These are phyloP conservation scores for Agrotis ipsilon DNA, from an alignment of 2,888 invertebrate genomes.

Conservation along the genomic window DNA sequence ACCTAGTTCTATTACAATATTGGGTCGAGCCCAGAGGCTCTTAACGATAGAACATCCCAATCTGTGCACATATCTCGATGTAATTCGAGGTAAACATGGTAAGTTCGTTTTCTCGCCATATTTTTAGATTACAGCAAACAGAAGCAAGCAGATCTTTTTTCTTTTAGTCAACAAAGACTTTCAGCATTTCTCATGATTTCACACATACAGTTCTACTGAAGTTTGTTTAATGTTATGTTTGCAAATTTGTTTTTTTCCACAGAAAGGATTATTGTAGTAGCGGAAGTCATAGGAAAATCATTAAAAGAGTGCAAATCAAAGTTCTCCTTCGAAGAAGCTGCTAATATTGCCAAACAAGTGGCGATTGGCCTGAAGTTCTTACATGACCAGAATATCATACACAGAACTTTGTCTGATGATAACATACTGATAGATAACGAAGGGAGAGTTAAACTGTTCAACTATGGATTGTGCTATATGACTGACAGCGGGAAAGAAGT, in stretches of 20 bases:
- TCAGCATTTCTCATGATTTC: too few species aligned
- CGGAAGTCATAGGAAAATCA: constrained; percentile 94
- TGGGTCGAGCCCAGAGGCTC: constrained; percentile 96
- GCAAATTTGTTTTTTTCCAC: constrained; percentile 35
- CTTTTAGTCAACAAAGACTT: too few species aligned
- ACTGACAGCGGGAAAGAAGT: constrained; percentile 96
- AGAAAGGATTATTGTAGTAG: constrained; percentile 96
- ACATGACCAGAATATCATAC: constrained; percentile 94
- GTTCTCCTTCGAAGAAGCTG: constrained; percentile 87
- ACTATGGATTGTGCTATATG: constrained; percentile 98
- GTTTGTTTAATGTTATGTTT: background rate
- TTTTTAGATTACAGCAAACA: too few species aligned
- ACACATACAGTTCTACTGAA: too few species aligned
- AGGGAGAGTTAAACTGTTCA: constrained; percentile 95
- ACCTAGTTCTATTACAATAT: constrained; percentile 98
- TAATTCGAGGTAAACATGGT: constrained; percentile 98
- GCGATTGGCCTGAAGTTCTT: constrained; percentile 94
- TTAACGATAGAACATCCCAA: constrained; percentile 95
- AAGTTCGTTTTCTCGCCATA: constrained; percentile 63
- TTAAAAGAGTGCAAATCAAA: constrained; percentile 90
- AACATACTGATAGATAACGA: constrained; percentile 95
- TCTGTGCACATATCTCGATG: constrained; percentile 97
- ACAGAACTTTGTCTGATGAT: constrained; percentile 95
- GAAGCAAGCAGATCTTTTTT: too few species aligned
- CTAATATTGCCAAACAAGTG: constrained; percentile 94